These are phyloP conservation scores for Lithobius niger DNA, from an alignment of 1,140 invertebrate species.

Conservation along the genomic window DNA sequence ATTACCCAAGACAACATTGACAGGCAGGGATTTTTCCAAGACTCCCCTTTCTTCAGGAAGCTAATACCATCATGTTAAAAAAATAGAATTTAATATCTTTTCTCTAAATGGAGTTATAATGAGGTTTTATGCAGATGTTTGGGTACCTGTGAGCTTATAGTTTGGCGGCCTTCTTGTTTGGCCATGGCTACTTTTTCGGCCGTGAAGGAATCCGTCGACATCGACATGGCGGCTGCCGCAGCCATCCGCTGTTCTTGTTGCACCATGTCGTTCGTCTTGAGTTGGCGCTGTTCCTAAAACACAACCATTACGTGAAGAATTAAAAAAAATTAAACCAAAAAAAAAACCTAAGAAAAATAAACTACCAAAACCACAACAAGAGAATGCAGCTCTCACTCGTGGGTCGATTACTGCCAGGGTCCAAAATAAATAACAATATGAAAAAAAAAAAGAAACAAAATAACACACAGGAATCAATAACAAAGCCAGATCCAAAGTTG, in stretches of 20 bases:
- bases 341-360: neutral
- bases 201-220: constrained; percentile 70
- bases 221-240: constrained; percentile 57
- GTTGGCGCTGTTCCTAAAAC: constrained; percentile 35
- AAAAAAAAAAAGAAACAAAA: no score
- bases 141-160: constrained; percentile 60
- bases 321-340: neutral
- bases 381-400: neutral
- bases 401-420: neutral
- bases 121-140: no score
- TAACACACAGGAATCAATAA: no score
- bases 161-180: constrained; percentile 68
- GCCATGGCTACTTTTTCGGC: constrained; percentile 68
- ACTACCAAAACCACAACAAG: neutral
- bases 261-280: constrained; percentile 64
- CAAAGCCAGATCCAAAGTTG: no score
- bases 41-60: no score
- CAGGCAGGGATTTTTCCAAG: no score
- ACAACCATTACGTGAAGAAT: neutral
- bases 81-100: neutral
- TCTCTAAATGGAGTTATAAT: no score
- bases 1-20: no score
- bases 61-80: no score
- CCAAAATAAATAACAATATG: no score
- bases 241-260: constrained; percentile 70